Conservation (phyloP, 2,888 invertebrate genomes). For the Labia minor region DNA sequence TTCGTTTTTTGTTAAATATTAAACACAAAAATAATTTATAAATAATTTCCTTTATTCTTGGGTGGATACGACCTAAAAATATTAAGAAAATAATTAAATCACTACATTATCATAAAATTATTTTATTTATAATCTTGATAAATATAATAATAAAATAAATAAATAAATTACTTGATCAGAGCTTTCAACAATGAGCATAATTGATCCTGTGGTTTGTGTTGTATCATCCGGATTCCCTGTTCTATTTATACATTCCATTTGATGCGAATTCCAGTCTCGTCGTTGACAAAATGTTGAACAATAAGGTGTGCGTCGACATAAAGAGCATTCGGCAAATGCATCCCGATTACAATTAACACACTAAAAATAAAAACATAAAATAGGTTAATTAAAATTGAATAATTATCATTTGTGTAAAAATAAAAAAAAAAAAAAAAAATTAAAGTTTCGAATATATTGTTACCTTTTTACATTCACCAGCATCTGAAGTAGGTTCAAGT, state of each 20-base stretch:
- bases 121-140: no score
- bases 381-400: background rate
- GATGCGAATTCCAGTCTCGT: conserved; percentile 79
- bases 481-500: conserved; percentile 46
- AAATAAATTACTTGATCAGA: conserved; percentile 28
- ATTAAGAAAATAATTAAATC: no score
- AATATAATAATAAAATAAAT: no score
- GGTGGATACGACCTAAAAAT: no score
- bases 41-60: no score
- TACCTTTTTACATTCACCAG: conserved; percentile 62
- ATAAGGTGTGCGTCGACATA: conserved; percentile 76
- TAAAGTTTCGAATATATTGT: no score
- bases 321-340: conserved; percentile 75
- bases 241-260: conserved; percentile 65
- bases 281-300: conserved; percentile 84
- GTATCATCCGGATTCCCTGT: conserved; percentile 48
- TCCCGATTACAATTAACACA: conserved; percentile 84
- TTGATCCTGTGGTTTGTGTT: conserved; percentile 40
- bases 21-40: no score
- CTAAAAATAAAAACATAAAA: no score
- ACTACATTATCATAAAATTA: no score
- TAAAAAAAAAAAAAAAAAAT: no score
- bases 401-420: background rate
- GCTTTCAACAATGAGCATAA: conserved; percentile 78
- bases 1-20: no score